Percentiles rank a stretch among this genome's conserved stretches.
Conservation (phyloP, 2,797 vertebrate species). For the Phoebastria nigripes region DNA sequence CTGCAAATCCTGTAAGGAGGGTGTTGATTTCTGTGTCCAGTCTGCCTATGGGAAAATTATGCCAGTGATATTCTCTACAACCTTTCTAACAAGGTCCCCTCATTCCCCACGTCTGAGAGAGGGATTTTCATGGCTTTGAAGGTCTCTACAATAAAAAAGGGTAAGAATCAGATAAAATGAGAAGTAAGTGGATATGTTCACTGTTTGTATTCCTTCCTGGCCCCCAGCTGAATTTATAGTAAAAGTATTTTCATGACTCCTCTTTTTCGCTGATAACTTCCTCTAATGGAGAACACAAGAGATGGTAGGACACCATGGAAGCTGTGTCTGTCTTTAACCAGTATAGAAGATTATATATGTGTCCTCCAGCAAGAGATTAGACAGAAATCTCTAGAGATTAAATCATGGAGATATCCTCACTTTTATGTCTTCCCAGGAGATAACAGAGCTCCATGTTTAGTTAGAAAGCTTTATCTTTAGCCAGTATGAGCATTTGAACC, state of each 20-base stretch:
- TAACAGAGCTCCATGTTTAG: neutral
- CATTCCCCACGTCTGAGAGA: neutral
- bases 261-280: neutral
- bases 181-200: neutral
- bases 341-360: neutral
- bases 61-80: neutral
- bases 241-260: neutral
- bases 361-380: neutral
- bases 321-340: neutral
- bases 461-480: neutral
- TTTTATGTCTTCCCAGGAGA: neutral
- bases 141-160: neutral
- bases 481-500: neutral
- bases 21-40: neutral
- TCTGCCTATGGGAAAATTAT: neutral
- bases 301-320: neutral
- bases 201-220: neutral
- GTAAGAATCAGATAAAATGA: neutral
- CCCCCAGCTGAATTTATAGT: neutral
- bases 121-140: neutral
- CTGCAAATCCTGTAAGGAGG: neutral
- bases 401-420: neutral
- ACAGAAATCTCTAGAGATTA: neutral
- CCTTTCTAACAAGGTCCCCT: neutral
- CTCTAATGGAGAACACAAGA: neutral